Evolutionary conservation across 37 sponge, comb jelly and placozoan species (phyloP), one percentile per base, ranked within the genome.

Genomic region (Dysidea cf. avara): DNA sequence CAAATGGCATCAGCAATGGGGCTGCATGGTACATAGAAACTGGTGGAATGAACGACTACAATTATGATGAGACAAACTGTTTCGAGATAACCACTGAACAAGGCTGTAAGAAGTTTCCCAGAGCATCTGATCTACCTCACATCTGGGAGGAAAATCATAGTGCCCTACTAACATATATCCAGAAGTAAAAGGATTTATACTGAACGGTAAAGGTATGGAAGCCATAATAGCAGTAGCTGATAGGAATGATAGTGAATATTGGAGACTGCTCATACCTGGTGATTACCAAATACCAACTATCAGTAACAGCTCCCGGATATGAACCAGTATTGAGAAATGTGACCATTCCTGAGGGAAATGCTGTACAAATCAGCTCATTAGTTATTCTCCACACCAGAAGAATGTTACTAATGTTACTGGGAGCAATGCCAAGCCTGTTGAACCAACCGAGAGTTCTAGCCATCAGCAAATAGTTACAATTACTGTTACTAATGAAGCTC

Each of bases 41-140:
- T 39, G 99, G 95, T 24, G 95, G 95, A 2, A 94, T 97, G 92
- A 93, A 96, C 63, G 99, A 97, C 56, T 97, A 94, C 77, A 91
- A 92, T 76, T 94, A 94, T 68, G 71, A 88, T 24, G 32, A 82
- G 39, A 65, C 69, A 38, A 87, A 92, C 79, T 94, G 95, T 56
- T 97, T 94, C 74, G 99, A 94, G 77, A 84, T 97, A 2, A 97
- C 99, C 0, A 64, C 94, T 0, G 99, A 97, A 62, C 87, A 92
- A 40, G 84, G 92, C 29, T 97, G 95, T 62, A 39, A 29, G 60
- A 97, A 97, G 64, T 97, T 79, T 57, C 99, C 99, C 1, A 29
- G 16, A 12, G 84, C 52, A 2, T 39, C 37, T 12, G 35, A 80
- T 12, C 82, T 97, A 31, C 75, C 79, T 36, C 46, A 39, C 2